phyloP scores from a whole-genome alignment of 37 sponge, comb jelly and placozoan genomes.

The Spongilla lacustris region DNA sequence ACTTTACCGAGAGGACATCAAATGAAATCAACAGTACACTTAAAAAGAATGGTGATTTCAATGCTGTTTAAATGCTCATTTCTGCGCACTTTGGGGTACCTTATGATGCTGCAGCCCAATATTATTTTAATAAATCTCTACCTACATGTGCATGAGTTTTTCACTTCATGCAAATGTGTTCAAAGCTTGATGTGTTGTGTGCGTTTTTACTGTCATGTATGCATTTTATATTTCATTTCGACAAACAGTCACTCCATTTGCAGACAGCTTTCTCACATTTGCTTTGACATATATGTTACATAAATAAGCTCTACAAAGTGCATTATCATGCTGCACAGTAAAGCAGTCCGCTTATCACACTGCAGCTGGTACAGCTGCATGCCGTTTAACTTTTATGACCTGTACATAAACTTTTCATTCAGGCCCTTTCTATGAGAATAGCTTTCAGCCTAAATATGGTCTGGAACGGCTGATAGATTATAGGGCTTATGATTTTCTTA shows the following conservation, averaged over 20 bases:
- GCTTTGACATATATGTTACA: slow-evolving; percentile 1
- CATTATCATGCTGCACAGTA: background rate
- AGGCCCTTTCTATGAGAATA: background rate
- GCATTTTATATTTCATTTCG: slow-evolving; percentile 1
- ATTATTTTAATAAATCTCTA: slow-evolving; percentile 1
- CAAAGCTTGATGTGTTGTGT: slow-evolving; percentile 1
- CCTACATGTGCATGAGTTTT: background rate
- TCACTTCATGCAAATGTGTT: background rate
- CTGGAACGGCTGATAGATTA: slow-evolving; percentile 1
- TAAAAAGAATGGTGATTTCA: too few relatives aligned
- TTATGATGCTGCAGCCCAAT: slow-evolving; percentile 1
- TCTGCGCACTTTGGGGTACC: background rate
- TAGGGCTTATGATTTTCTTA: background rate
- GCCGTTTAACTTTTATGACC: background rate
- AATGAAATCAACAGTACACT: background rate
- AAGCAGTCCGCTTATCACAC: background rate
- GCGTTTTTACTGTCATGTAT: background rate
- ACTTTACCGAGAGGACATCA: background rate
- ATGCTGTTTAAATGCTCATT: background rate
- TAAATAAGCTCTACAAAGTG: slow-evolving; percentile 1
- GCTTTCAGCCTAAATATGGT: background rate
- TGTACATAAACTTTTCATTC: background rate
- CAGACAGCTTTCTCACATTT: background rate
- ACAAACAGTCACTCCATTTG: slow-evolving; percentile 1
- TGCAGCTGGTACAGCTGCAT: background rate